Conservation (phyloP, 2,888 invertebrate genomes). For the Lithosia quadra region DNA sequence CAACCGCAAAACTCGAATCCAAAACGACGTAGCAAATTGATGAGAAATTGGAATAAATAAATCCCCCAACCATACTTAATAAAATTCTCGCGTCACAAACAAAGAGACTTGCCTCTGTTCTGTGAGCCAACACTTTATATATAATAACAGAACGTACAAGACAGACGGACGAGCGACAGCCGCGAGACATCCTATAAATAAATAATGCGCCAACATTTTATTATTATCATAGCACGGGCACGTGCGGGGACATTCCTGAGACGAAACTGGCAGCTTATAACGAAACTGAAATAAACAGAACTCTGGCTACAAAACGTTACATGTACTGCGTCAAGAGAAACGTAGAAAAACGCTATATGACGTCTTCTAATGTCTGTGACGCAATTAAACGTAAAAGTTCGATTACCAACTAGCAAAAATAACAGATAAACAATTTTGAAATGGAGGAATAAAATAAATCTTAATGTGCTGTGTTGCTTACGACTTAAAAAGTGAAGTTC, state of each 20-base stretch:
- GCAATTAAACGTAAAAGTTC: slow-evolving; percentile 12
- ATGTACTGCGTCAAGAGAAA: slow-evolving; percentile 47
- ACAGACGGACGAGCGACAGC: slow-evolving; percentile 85
- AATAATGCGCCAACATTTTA: slow-evolving; percentile 87
- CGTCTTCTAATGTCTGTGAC: slow-evolving; percentile 38
- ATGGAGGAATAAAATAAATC: slow-evolving; percentile 24
- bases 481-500: slow-evolving; percentile 1
- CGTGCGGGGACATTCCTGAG: slow-evolving; percentile 82
- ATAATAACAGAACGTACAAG: slow-evolving; percentile 71
- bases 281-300: slow-evolving; percentile 69
- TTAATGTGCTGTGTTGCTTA: slow-evolving; percentile 19
- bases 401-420: slow-evolving; percentile 16
- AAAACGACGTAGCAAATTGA: neutral
- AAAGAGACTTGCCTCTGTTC: slow-evolving; percentile 50
- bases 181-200: slow-evolving; percentile 86
- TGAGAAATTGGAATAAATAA: slow-evolving; percentile 19
- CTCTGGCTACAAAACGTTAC: slow-evolving; percentile 47
- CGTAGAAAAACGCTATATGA: slow-evolving; percentile 46
- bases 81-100: slow-evolving; percentile 29
- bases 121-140: slow-evolving; percentile 61
- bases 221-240: slow-evolving; percentile 85
- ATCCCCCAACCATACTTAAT: slow-evolving; percentile 22
- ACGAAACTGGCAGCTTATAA: slow-evolving; percentile 72
- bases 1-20: neutral
- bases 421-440: slow-evolving; percentile 11